These are phyloP conservation scores for Prosapia bicincta DNA, from an alignment of 2,888 invertebrate genomes.

Conservation along the genomic window DNA sequence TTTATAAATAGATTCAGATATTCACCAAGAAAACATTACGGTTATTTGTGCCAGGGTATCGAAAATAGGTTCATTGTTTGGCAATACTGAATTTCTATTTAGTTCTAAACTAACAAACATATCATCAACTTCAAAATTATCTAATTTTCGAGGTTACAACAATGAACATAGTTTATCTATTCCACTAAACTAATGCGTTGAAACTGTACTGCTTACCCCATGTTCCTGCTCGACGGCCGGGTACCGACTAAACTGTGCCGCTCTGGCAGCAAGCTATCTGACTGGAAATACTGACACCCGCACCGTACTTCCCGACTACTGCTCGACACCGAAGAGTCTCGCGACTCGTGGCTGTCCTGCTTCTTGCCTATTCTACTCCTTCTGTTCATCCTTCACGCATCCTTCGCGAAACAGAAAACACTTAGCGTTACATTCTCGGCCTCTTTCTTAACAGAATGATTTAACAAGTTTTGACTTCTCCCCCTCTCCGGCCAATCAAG, in stretches of 20 bases:
- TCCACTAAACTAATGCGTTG: too few species aligned
- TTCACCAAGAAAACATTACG: background rate
- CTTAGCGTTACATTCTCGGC: background rate
- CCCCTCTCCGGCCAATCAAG: background rate
- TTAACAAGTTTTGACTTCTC: background rate
- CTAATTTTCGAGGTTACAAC: too few species aligned
- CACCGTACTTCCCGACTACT: constrained; percentile 72
- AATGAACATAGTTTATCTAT: too few species aligned
- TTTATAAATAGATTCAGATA: background rate
- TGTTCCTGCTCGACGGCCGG: constrained; percentile 37
- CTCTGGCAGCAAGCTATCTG: constrained; percentile 74
- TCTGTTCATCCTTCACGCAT: constrained; percentile 19
- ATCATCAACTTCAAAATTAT: too few species aligned
- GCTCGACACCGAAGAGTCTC: constrained; percentile 59
- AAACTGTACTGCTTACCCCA: too few species aligned
- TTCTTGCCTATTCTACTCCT: constrained; percentile 29
- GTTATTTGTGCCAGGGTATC: background rate
- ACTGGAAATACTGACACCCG: constrained; percentile 81
- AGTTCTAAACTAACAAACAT: too few species aligned
- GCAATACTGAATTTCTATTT: too few species aligned
- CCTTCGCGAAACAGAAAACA: background rate
- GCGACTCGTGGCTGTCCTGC: constrained; percentile 48
- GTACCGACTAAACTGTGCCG: constrained; percentile 65
- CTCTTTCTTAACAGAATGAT: background rate
- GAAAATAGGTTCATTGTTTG: too few species aligned